phyloP scores from a whole-genome alignment of 2,113 vertebrate species.

The Platycercus adscitus region DNA sequence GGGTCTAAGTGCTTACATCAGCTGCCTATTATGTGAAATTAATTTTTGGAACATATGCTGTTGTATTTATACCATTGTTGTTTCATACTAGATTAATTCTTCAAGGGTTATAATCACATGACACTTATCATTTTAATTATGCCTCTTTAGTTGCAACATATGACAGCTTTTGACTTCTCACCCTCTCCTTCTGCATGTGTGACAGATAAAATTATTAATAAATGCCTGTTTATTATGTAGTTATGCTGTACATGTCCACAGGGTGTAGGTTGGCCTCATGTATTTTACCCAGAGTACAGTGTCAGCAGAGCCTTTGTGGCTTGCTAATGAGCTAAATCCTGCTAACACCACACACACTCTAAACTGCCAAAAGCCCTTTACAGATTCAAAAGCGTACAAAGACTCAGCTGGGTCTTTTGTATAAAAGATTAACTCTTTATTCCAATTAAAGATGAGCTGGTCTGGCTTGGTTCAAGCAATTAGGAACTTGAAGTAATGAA shows the following conservation, averaged over 20 bases:
- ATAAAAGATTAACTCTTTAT: constrained; percentile 77
- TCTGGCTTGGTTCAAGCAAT: constrained; percentile 45
- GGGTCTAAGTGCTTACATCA: constrained; percentile 66
- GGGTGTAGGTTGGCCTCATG: constrained; percentile 70
- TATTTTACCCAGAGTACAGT: constrained; percentile 70
- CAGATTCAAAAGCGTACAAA: constrained; percentile 63
- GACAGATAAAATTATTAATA: constrained; percentile 83
- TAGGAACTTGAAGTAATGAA: constrained; percentile 50
- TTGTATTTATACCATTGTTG: constrained; percentile 73
- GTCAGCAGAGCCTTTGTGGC: constrained; percentile 71
- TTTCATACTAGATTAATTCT: constrained; percentile 79
- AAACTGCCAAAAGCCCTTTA: constrained; percentile 73
- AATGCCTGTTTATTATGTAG: constrained; percentile 82
- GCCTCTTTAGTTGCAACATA: constrained; percentile 76
- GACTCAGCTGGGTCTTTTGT: constrained; percentile 72
- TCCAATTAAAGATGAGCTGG: constrained; percentile 72
- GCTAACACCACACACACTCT: constrained; percentile 66
- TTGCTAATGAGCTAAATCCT: constrained; percentile 80
- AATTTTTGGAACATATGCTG: constrained; percentile 72
- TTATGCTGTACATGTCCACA: constrained; percentile 75
- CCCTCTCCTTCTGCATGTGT: constrained; percentile 71
- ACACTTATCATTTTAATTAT: constrained; percentile 81
- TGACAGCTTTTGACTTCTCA: constrained; percentile 80
- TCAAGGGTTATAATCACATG: constrained; percentile 77
- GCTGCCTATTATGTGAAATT: constrained; percentile 71